Percentiles rank a stretch among this genome's conserved stretches.
phyloP scores from a whole-genome alignment of 2,888 invertebrate species.

The Idaea biselata region DNA sequence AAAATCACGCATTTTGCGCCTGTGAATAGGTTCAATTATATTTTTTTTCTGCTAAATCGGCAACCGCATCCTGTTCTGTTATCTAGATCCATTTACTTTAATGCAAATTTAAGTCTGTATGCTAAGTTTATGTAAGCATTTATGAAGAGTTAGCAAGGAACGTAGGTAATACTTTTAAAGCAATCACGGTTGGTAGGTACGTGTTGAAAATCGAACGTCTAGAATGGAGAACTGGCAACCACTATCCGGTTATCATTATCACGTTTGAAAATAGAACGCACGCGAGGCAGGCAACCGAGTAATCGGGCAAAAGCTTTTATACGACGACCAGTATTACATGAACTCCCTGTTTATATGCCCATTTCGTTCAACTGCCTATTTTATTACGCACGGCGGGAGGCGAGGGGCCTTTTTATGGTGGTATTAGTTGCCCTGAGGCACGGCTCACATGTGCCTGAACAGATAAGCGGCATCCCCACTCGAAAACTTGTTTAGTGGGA shows the following conservation, averaged over 20 bases:
- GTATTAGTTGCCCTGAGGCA: conserved; percentile 69
- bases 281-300: conserved; percentile 73
- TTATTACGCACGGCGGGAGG: conserved; percentile 56
- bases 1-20: background rate
- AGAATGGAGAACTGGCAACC: conserved; percentile 30
- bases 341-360: conserved; percentile 58
- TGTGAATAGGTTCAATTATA: background rate
- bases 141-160: conserved; percentile 2
- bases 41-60: background rate
- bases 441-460: conserved; percentile 72
- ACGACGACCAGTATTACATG: conserved; percentile 51
- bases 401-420: conserved; percentile 56
- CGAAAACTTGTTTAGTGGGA: conserved; percentile 73
- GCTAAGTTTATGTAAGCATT: background rate
- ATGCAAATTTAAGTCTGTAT: background rate
- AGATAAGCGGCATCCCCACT: conserved; percentile 78
- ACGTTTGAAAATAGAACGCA: conserved; percentile 78
- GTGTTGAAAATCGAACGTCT: conserved; percentile 21
- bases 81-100: background rate
- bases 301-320: conserved; percentile 77
- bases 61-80: background rate
- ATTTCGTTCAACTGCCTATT: conserved; percentile 63
- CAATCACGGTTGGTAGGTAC: background rate
- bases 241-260: conserved; percentile 77
- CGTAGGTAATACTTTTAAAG: conserved; percentile 15